Evolutionary conservation across 2,113 vertebrate genomes (phyloP), one percentile per base, ranked within the genome.

Genomic region (Muscicapa adusta): DNA sequence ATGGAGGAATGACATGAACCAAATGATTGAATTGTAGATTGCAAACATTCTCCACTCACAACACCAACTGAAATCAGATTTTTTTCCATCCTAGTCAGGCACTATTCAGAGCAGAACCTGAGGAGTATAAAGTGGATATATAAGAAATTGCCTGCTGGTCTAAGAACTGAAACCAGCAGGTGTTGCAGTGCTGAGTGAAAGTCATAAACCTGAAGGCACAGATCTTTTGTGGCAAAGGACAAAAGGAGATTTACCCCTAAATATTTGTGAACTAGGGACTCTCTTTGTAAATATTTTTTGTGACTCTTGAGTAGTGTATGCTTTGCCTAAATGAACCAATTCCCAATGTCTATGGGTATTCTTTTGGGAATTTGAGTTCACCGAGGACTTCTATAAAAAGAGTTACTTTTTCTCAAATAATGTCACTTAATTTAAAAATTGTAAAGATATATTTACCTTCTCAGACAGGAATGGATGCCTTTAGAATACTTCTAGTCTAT

Each of bases 391-490:
- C 26, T 80, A 20, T 22, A 33, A 74, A 26, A 36, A 84, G 34
- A 89, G 11, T 36, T 68, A 18, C 38, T 80, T n/a, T 24, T 77
- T 56, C 66, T 93, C 62, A 88, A 79, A 78, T 56, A 91, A 75
- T 65, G 70, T 62, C 75, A 93, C 85, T 97, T 86, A 96, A 89
- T 91, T 74, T 74, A 95, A 94, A 96, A 96, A 74, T 78, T 80
- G 42, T 58, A 82, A 95, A 89, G 87, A 88, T 89, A 47, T 94
- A 85, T 95, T 97, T 97, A 96, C 93, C 95, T 94, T 87, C 88
- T 94, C 62, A 91, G 91, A 91, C 62, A 96, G 92, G 94, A 96
- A 82, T 40, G 29, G 20, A 20, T 89, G 31, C 25, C 85, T 74
- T 86, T 62, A 82, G 77, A 96, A 74, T 33, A 54, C 45, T 75